Conservation (phyloP, 2,888 invertebrate genomes). For the Ptycholaimellus sp. region DNA sequence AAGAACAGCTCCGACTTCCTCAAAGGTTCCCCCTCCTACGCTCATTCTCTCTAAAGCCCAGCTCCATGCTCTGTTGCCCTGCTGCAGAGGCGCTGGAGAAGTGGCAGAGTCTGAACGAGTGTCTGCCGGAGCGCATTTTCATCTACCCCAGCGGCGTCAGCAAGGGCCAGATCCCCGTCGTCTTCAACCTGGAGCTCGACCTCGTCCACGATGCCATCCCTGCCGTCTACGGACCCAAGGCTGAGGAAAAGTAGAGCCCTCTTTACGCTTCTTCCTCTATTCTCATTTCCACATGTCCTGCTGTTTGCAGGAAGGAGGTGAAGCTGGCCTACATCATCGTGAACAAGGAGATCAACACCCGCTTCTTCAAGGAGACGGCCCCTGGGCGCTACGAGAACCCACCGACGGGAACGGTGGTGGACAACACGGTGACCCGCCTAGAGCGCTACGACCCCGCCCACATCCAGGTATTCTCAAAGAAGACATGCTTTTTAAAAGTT, state of each 20-base stretch:
- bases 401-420: conserved; percentile 57
- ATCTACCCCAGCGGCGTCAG: conserved; percentile 80
- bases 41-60: no score
- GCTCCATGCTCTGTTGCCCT: not conserved
- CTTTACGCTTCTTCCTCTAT: no score
- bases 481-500: no score
- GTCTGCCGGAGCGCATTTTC: conserved; percentile 51
- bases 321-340: conserved; percentile 54
- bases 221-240: conserved; percentile 7
- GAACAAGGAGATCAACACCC: conserved; percentile 68
- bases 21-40: no score
- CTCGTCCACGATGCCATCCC: conserved; percentile 11
- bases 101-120: conserved; percentile 38
- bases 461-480: no score
- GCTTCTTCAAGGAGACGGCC: conserved; percentile 29
- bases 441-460: no score
- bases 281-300: no score
- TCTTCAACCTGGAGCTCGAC: conserved; percentile 52
- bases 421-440: conserved; percentile 49
- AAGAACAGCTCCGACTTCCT: conserved; percentile 38
- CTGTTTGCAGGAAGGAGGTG: no score
- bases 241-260: conserved; percentile 39
- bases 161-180: conserved; percentile 53
- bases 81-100: conserved; percentile 40
- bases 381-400: conserved; percentile 49